Evolutionary conservation across 1,140 invertebrate genomes (phyloP).

Genomic region (Drosophila nikananu): DNA sequence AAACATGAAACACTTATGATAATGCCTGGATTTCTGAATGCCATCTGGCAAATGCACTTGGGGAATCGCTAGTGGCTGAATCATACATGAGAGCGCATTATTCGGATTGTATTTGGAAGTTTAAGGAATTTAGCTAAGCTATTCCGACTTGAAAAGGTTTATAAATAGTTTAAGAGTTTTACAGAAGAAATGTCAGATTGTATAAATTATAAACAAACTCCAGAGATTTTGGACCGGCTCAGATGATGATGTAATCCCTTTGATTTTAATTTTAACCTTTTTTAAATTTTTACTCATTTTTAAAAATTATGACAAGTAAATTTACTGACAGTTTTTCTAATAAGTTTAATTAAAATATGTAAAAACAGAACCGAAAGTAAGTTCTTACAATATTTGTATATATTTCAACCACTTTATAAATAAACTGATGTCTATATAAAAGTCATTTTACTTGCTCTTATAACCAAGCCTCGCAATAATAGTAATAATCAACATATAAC

Average conservation of each 20-base stretch:
- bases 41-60: not conserved
- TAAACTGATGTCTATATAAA: not conserved
- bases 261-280: not conserved
- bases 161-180: not conserved
- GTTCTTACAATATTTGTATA: not conserved
- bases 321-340: too few relatives aligned
- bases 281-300: not conserved
- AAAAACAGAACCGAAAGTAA: too few relatives aligned
- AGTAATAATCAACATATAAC: constrained; percentile 12
- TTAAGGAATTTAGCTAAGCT: not conserved
- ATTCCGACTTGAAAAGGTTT: not conserved
- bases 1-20: constrained; percentile 13
- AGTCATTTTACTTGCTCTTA: not conserved
- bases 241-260: not conserved
- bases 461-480: not conserved
- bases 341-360: too few relatives aligned
- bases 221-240: not conserved
- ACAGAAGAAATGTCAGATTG: not conserved
- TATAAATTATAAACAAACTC: not conserved
- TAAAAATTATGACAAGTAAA: too few relatives aligned
- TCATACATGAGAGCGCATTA: not conserved
- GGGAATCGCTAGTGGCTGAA: not conserved
- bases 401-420: not conserved
- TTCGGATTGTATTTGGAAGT: not conserved
- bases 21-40: constrained; percentile 1